Conservation (phyloP, 2,113 vertebrate genomes). For the Ceratotherium simum region DNA sequence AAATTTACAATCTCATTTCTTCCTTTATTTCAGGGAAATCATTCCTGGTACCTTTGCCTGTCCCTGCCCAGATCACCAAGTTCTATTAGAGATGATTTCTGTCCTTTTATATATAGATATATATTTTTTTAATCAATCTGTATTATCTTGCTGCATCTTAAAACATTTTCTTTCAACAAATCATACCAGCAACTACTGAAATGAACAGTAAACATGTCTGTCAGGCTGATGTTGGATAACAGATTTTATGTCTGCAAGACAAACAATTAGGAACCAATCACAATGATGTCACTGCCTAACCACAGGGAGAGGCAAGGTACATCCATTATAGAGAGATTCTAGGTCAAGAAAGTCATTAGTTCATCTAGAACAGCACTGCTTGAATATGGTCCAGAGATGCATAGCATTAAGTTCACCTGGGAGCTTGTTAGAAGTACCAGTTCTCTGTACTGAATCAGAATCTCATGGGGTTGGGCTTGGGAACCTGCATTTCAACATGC, state of each 20-base stretch:
- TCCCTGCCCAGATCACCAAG: not conserved
- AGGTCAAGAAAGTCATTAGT: not conserved
- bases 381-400: not conserved
- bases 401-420: not conserved
- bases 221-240: not conserved
- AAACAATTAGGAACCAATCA: not conserved
- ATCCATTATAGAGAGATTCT: not conserved
- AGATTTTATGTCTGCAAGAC: not conserved
- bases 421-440: not conserved
- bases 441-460: not conserved
- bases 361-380: not conserved
- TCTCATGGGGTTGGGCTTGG: not conserved
- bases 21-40: not conserved
- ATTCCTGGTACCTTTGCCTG: not conserved
- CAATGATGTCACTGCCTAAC: not conserved
- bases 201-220: not conserved
- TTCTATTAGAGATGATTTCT: not conserved
- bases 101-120: not conserved
- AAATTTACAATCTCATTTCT: not conserved
- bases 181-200: not conserved
- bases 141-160: slow-evolving; percentile 79
- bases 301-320: not conserved
- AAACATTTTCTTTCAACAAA: slow-evolving; percentile 78
- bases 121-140: slow-evolving; percentile 74
- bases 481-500: not conserved